phyloP scores from a whole-genome alignment of 1,140 invertebrate species.

The Leucophenga varia region DNA sequence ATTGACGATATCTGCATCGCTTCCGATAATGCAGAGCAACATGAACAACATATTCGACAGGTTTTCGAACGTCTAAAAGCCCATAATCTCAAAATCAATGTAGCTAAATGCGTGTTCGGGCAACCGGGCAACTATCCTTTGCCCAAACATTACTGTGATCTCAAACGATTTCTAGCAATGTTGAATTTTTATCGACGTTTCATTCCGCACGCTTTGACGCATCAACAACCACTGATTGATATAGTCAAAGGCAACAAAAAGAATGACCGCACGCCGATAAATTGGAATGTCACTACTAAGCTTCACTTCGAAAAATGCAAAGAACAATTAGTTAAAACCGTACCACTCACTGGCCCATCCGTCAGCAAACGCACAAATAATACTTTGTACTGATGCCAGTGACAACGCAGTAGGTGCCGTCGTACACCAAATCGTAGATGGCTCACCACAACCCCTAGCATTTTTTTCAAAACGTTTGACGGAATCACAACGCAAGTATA shows the following conservation, averaged over 20 bases:
- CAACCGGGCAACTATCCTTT: conserved; percentile 14
- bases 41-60: conserved; percentile 27
- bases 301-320: conserved; percentile 35
- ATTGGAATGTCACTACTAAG: too few species aligned
- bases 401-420: conserved; percentile 24
- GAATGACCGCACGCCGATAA: too few species aligned
- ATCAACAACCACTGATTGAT: conserved; percentile 11
- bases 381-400: too few species aligned
- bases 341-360: conserved; percentile 21
- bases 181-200: too few species aligned
- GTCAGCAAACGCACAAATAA: too few species aligned
- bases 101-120: conserved; percentile 34
- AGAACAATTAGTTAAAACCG: conserved; percentile 16
- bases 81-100: conserved; percentile 31
- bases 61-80: conserved; percentile 21
- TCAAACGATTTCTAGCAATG: conserved; percentile 56
- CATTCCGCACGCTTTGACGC: too few species aligned
- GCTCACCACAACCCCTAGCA: neutral
- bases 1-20: too few species aligned
- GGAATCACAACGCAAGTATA: neutral
- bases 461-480: neutral
- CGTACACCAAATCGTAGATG: conserved; percentile 17
- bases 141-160: conserved; percentile 5
- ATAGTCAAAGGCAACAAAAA: conserved; percentile 29
- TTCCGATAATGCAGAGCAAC: conserved; percentile 33